Evolutionary conservation across 2,888 invertebrate genomes (phyloP), one percentile per base, ranked within the genome.

Genomic region (Torymus tubicola): DNA sequence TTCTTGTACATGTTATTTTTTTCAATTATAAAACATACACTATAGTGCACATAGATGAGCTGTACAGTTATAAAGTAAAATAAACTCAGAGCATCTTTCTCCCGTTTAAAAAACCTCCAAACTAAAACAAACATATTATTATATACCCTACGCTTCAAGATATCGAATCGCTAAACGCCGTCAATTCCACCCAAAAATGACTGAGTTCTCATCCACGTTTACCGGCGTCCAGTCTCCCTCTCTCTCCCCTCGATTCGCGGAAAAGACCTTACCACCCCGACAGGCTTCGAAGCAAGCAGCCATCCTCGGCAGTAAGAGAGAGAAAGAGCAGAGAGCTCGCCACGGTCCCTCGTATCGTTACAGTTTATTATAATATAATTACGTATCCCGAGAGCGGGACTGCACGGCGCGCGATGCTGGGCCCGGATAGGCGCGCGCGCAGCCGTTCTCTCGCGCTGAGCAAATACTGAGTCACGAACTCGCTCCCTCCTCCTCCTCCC

Each of bases 301-400:
- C 31, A 31, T 31, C 31, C 31, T 31, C 31, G 5, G 24, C 52
- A 60, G 50, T n/a, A 18, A 53, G 60, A 55, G 68, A 76, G 50
- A 76, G 61, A 31, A 31, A 69, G 69, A 55, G 55, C 68, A 68
- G 65, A 78, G 77, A 78, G 65, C 53, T 67, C 67, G 50, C 52
- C 73, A 57, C 79, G 53, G 86, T 31, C 31, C 31, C 31, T 31
- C 31, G 31, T 87, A 89, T 90, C 89, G 89, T 89, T 90, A 89
- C 88, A 89, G 87, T 90, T 90, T 90, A 90, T 90, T 90, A 89
- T 90, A 89, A 89, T 90, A 90, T 90, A 90, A 90, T 90, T 89
- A 90, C 87, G 90, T 88, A 88, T 88, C 89, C 88, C 86, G 86
- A 84, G 81, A 88, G 86, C 86, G 87, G 89, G 89, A 88, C 83